Base-by-base conservation (phyloP, 2,113 vertebrate species). In the Microtus pennsylvanicus region DNA sequence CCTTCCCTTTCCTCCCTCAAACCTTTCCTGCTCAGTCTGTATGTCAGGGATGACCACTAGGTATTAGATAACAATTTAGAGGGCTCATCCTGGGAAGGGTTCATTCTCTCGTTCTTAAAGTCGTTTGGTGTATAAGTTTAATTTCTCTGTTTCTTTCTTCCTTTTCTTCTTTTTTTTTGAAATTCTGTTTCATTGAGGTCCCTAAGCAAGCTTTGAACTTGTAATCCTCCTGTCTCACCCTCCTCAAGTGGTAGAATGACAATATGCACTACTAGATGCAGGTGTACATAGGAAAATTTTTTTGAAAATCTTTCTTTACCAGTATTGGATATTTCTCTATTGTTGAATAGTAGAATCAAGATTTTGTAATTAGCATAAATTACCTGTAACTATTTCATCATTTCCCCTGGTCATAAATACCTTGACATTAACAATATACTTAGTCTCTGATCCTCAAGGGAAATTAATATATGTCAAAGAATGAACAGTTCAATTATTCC, bases 391-490 rank as follows among this genome's bases (percentile, higher is more conserved):
- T 72, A 75, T 70, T 88, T 88, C 82, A 85, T 96, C 42, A 87
- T 63, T 38, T 85, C 55, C 30, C 69, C 89, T 87, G 33, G 24
- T 42, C 61, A 80, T 93, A 70, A 77, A 90, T 87, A 55, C 26
- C 58, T 90, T 88, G 61, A 5, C 87, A 24, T 76, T 92, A 93
- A 81, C 35, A 72, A 92, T 92, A 55, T 87, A 8, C 9, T 65
- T 96, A 38, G 91, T 83, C 50, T 95, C 93, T 96, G 22, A 90
- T 87, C 63, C 86, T 76, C 47, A 52, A 70, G 26, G 45, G 7
- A 95, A 94, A 95, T 94, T 95, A 87, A 77, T 65, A 26, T 80
- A 81, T 80, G 42, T 93, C 61, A 94, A 89, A 93, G 22, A 19
- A n/a, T 82, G 81, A 82, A 33, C 81, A 95, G 67, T 86, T 90